phyloP scores from a whole-genome alignment of 2,113 vertebrate species.

The Amphilophus citrinellus region DNA sequence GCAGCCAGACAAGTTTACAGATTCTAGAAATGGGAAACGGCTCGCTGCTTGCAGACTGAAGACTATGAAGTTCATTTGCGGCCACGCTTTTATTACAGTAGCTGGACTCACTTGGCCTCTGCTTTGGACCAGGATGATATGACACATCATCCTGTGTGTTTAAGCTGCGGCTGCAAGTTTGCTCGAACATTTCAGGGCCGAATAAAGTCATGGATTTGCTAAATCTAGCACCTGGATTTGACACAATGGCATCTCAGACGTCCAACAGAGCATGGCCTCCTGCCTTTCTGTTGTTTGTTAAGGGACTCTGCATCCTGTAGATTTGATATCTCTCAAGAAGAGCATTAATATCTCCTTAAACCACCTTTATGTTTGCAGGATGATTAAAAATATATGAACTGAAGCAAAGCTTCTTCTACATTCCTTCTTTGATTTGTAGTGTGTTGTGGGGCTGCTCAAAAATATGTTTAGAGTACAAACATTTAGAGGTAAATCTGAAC shows the following conservation, averaged over 20 bases:
- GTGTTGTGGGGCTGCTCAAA: neutral
- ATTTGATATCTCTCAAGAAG: neutral
- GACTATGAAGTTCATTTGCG: conserved; percentile 32
- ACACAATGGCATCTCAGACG: neutral
- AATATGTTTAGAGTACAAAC: conserved; percentile 40
- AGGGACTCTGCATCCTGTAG: neutral
- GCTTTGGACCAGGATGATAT: neutral
- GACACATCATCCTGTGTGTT: neutral
- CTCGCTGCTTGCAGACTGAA: neutral
- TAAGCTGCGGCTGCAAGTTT: neutral
- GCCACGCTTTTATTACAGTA: neutral
- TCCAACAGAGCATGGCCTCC: neutral
- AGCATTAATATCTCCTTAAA: no score
- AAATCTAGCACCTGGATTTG: conserved; percentile 13
- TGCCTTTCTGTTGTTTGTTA: neutral
- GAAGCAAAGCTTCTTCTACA: neutral
- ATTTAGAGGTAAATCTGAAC: conserved; percentile 44
- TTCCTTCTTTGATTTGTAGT: neutral
- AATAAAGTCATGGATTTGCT: conserved; percentile 30
- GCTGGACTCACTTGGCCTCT: neutral
- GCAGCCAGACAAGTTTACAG: conserved; percentile 38
- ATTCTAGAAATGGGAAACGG: conserved; percentile 24
- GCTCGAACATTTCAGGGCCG: conserved; percentile 1
- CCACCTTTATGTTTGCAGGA: neutral
- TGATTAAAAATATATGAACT: neutral